Percentiles rank a stretch among this genome's conserved stretches.
These are phyloP conservation scores for Drosophila pachea DNA, from an alignment of 1,140 invertebrate genomes.

Conservation along the genomic window DNA sequence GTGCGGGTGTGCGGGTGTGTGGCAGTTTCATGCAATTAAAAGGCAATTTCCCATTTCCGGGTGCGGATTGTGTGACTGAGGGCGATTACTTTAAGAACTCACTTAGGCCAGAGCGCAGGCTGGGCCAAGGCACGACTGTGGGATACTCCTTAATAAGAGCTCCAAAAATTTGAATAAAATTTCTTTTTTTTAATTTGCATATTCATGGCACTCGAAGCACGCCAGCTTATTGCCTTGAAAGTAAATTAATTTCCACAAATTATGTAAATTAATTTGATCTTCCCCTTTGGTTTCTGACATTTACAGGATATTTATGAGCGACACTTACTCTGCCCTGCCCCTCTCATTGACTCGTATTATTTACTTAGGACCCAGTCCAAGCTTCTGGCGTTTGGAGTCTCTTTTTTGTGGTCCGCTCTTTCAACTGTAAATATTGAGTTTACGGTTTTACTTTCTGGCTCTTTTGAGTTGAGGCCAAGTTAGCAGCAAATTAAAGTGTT, in stretches of 20 bases:
- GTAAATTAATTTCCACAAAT: too few species aligned
- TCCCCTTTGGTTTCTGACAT: background rate
- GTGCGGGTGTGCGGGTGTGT: slow-evolving; percentile 24
- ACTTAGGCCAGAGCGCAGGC: background rate
- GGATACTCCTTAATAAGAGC: slow-evolving; percentile 2
- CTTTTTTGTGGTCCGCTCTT: slow-evolving; percentile 38
- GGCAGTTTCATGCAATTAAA: slow-evolving; percentile 67
- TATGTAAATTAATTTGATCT: background rate
- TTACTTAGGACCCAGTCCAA: slow-evolving; percentile 56
- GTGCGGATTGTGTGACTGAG: slow-evolving; percentile 38
- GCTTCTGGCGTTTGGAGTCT: slow-evolving; percentile 42
- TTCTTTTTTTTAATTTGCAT: too few species aligned
- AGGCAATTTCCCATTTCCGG: slow-evolving; percentile 55
- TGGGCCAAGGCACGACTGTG: background rate
- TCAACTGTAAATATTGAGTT: slow-evolving; percentile 58
- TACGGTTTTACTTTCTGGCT: slow-evolving; percentile 16
- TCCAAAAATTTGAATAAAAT: too few species aligned
- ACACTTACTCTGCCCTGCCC: slow-evolving; percentile 7
- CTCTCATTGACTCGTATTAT: slow-evolving; percentile 38
- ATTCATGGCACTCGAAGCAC: too few species aligned
- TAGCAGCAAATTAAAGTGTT: slow-evolving; percentile 27
- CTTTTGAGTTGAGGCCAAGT: background rate
- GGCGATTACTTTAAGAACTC: slow-evolving; percentile 45
- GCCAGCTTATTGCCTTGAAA: too few species aligned
- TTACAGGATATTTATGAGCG: slow-evolving; percentile 1